Conservation (phyloP, 2,888 invertebrate genomes). For the Hoplodrina blanda region DNA sequence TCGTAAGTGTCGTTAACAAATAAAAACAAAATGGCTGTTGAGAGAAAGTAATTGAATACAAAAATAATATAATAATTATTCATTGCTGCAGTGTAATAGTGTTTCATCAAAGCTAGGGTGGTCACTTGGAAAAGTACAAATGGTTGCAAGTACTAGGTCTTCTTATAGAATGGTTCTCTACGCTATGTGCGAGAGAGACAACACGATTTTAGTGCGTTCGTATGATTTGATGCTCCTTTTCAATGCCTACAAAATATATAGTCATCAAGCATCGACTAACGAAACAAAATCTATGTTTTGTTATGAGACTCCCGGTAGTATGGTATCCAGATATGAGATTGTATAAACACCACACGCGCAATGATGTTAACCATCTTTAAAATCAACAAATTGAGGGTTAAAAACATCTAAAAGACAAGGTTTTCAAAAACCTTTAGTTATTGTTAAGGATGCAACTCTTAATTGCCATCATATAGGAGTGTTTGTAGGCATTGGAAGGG, state of each 20-base stretch:
- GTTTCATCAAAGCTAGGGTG: slow-evolving; percentile 44
- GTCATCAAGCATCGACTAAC: not conserved
- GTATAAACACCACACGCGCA: too few species aligned
- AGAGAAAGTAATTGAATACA: slow-evolving; percentile 25
- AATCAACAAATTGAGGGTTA: not conserved
- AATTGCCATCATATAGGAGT: not conserved
- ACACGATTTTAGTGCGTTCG: slow-evolving; percentile 51
- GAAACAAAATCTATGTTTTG: not conserved
- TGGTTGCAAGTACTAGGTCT: slow-evolving; percentile 60
- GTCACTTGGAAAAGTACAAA: slow-evolving; percentile 60
- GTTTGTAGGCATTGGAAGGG: slow-evolving; percentile 56
- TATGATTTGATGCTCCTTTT: slow-evolving; percentile 51
- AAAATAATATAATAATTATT: slow-evolving; percentile 25
- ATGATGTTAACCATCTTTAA: too few species aligned
- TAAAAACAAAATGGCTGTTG: slow-evolving; percentile 26
- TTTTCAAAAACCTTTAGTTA: not conserved
- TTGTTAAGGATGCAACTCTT: not conserved
- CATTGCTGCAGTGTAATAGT: slow-evolving; percentile 27
- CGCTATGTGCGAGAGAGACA: slow-evolving; percentile 51
- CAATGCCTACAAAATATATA: slow-evolving; percentile 43
- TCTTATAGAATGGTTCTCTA: slow-evolving; percentile 52
- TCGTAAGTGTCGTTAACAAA: slow-evolving; percentile 19
- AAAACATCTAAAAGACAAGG: not conserved
- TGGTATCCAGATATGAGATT: not conserved
- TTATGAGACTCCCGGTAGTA: not conserved